Evolutionary conservation across 1,140 invertebrate genomes (phyloP).

Genomic region (Sweltsa coloradensis): DNA sequence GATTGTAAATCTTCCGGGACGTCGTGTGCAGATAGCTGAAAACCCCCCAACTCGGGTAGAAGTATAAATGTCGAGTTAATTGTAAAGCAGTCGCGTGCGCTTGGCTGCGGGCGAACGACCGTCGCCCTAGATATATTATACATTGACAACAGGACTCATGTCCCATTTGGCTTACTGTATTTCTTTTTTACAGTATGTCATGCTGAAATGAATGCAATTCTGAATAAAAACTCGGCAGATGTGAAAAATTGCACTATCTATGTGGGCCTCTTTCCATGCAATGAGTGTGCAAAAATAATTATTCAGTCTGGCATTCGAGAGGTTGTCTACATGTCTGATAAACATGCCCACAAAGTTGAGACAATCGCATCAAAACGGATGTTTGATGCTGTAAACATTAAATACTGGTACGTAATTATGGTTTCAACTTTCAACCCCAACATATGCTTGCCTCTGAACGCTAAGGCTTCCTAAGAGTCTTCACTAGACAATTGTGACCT

Average conservation of each 20-base stretch:
- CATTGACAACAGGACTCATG: too few species aligned
- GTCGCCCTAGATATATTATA: too few species aligned
- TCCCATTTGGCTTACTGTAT: too few species aligned
- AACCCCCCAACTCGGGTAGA: too few species aligned
- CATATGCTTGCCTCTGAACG: constrained; percentile 10
- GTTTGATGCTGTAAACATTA: constrained; percentile 62
- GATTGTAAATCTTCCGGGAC: too few species aligned
- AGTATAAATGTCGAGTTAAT: too few species aligned
- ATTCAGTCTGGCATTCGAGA: constrained; percentile 84
- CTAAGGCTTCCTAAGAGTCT: neutral
- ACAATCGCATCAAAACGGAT: constrained; percentile 66
- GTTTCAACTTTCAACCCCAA: too few species aligned
- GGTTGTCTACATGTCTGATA: constrained; percentile 71
- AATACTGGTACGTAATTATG: constrained; percentile 44
- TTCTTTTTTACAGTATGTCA: constrained; percentile 76
- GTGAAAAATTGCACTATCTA: constrained; percentile 73
- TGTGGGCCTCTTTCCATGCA: constrained; percentile 84
- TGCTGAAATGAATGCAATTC: constrained; percentile 92
- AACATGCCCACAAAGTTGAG: constrained; percentile 50
- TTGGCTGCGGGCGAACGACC: too few species aligned
- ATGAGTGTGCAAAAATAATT: constrained; percentile 95
- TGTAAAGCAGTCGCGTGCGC: too few species aligned
- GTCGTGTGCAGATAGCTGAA: too few species aligned
- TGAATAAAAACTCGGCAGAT: constrained; percentile 76
- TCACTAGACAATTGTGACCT: too few species aligned